These are phyloP conservation scores for Garrulus glandarius DNA, from an alignment of 2,797 vertebrate genomes.

Conservation along the genomic window DNA sequence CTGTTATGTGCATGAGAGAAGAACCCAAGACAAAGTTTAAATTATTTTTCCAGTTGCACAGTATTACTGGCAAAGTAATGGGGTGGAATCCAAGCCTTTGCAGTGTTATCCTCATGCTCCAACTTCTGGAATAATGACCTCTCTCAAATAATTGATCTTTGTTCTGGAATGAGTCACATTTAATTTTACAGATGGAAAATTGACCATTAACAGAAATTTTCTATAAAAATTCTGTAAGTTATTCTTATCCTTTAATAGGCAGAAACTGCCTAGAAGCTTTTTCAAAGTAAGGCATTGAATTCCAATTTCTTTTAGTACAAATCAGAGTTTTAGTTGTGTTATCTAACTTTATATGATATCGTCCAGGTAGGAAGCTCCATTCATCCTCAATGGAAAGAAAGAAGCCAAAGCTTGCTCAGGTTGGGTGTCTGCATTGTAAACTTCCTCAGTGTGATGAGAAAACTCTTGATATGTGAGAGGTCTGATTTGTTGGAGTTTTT, in stretches of 20 bases:
- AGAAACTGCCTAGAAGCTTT: background rate
- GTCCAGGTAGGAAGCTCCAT: background rate
- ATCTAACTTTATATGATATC: background rate
- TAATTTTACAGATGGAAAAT: background rate
- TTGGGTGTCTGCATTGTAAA: background rate
- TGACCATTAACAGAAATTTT: background rate
- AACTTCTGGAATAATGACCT: background rate
- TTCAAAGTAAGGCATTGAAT: background rate
- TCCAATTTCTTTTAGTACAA: background rate
- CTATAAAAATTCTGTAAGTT: background rate
- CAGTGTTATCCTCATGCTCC: background rate
- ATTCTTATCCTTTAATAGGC: background rate
- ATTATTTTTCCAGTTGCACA: background rate
- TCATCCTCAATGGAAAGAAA: background rate
- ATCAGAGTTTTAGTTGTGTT: background rate
- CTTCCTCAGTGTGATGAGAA: background rate
- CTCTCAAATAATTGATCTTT: background rate
- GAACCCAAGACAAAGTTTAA: background rate
- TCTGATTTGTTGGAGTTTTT: background rate
- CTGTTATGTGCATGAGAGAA: background rate
- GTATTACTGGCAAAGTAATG: background rate
- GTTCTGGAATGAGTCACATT: background rate
- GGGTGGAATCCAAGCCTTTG: background rate
- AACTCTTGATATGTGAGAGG: background rate
- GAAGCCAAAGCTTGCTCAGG: background rate